Evolutionary conservation across 2,888 invertebrate genomes (phyloP).

Genomic region (Stenchaetothrips biformis): DNA sequence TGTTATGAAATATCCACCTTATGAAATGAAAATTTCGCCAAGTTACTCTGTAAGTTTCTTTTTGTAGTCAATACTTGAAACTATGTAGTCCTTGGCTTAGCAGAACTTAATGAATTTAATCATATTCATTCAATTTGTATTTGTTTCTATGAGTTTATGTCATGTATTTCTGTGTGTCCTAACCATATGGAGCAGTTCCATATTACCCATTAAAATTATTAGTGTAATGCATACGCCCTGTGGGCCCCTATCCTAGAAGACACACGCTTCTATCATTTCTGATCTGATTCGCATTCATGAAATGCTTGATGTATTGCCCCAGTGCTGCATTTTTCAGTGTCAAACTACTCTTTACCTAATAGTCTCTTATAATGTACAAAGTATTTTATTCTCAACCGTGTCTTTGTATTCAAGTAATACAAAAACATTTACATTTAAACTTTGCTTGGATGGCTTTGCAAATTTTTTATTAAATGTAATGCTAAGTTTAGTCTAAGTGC

Average conservation of each 20-base stretch:
- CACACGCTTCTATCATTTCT: constrained; percentile 10
- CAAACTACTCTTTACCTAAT: constrained; percentile 18
- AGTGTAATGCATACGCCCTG: constrained; percentile 6
- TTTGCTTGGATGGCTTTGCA: not conserved
- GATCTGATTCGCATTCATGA: constrained; percentile 3
- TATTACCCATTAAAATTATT: constrained; percentile 10
- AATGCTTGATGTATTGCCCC: constrained; percentile 3
- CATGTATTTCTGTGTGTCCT: constrained; percentile 24
- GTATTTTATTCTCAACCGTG: constrained; percentile 16
- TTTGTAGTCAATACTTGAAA: constrained; percentile 22
- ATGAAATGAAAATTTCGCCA: constrained; percentile 15
- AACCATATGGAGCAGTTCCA: constrained; percentile 14
- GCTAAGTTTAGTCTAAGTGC: constrained; percentile 16
- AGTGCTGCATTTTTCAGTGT: constrained; percentile 23
- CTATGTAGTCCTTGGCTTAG: constrained; percentile 24
- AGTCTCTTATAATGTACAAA: constrained; percentile 21
- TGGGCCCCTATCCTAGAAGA: not conserved
- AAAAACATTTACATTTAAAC: not conserved
- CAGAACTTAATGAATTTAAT: constrained; percentile 20
- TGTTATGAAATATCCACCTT: constrained; percentile 8
- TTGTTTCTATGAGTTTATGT: constrained; percentile 14
- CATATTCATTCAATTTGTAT: constrained; percentile 13
- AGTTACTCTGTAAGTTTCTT: constrained; percentile 25
- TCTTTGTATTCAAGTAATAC: constrained; percentile 20
- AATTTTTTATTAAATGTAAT: constrained; percentile 22